Conservation (phyloP, 1,140 invertebrate species). For the Hetaerina americana region DNA sequence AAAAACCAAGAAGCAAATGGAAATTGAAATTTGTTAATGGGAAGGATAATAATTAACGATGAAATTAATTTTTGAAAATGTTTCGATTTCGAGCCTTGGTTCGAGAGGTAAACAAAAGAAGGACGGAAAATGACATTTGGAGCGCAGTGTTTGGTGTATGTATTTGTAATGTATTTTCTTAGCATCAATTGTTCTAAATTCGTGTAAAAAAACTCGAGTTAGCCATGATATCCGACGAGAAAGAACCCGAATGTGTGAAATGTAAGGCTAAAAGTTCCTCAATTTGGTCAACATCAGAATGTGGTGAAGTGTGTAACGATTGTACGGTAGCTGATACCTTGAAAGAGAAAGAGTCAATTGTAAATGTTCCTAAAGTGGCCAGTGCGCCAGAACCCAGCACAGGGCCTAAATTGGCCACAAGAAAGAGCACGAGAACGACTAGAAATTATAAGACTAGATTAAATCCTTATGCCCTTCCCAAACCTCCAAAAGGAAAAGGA, state of each 20-base stretch:
- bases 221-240: background rate
- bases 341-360: background rate
- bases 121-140: no score
- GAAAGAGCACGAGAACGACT: conserved; percentile 40
- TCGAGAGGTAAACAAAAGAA: no score
- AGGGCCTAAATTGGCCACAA: conserved; percentile 21
- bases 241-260: background rate
- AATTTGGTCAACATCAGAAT: background rate
- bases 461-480: conserved; percentile 25
- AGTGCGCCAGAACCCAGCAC: background rate
- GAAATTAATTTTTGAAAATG: no score
- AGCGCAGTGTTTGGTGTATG: no score
- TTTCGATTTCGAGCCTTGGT: no score
- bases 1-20: no score
- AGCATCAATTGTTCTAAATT: no score
- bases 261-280: background rate
- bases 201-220: no score
- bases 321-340: background rate
- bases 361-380: background rate
- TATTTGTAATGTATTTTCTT: no score
- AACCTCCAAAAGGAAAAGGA: conserved; percentile 52
- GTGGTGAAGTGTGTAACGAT: background rate
- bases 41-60: no score
- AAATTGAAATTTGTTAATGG: no score
- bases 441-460: conserved; percentile 38